These are phyloP conservation scores for Galeopterus variegatus DNA, from an alignment of 2,113 vertebrate species.

Conservation along the genomic window DNA sequence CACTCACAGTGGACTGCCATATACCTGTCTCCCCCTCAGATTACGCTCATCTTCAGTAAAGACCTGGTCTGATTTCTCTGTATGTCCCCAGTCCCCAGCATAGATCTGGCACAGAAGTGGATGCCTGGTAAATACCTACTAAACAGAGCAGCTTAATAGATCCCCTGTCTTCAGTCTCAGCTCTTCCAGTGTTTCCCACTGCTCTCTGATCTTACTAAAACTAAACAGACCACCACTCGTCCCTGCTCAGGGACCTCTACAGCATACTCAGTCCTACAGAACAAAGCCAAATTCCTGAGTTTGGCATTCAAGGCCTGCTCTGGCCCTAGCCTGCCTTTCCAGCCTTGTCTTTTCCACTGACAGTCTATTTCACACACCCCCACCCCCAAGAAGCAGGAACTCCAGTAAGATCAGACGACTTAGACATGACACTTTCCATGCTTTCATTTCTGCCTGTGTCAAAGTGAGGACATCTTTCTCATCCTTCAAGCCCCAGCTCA, in stretches of 20 bases:
- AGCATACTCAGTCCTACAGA: background rate
- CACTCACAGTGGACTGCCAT: background rate
- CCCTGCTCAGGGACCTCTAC: background rate
- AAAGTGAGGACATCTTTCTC: background rate
- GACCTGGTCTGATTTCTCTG: constrained; percentile 25
- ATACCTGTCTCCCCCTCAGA: background rate
- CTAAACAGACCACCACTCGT: background rate
- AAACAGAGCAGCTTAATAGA: background rate
- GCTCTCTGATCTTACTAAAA: background rate
- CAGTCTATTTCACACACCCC: background rate
- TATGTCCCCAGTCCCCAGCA: background rate
- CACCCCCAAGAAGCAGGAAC: background rate
- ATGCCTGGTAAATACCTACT: background rate
- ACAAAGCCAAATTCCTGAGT: background rate
- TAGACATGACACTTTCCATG: too few species aligned
- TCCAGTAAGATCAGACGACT: background rate
- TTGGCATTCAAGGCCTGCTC: background rate
- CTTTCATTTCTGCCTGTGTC: background rate
- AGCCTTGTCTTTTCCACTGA: background rate
- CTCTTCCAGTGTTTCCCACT: background rate
- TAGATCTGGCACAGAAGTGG: background rate
- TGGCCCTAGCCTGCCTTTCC: background rate
- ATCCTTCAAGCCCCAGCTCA: background rate
- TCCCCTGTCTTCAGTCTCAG: background rate
- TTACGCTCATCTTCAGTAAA: background rate